Percentiles rank a stretch among this genome's conserved stretches.
Conservation (phyloP, 2,888 invertebrate species). For the Drosophila atroscutellata region DNA sequence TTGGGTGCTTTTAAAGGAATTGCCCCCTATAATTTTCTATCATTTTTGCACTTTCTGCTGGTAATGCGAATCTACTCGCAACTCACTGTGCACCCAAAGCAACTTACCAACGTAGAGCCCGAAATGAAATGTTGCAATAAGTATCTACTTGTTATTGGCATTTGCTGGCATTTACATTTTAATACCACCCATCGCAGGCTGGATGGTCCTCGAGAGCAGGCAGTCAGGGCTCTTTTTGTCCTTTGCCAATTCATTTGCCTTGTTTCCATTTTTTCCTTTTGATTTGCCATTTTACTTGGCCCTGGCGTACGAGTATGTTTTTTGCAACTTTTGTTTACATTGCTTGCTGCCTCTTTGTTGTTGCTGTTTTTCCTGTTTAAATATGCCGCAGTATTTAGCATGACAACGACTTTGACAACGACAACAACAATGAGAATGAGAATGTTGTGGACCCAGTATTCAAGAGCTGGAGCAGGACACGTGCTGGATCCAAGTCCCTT, state of each 20-base stretch:
- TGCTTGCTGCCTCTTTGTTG: conserved; percentile 49
- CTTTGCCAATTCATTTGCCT: conserved; percentile 67
- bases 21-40: conserved; percentile 4
- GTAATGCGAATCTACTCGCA: conserved; percentile 14
- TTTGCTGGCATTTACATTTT: conserved; percentile 68
- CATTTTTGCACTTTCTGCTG: conserved; percentile 29
- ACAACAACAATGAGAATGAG: conserved; percentile 30
- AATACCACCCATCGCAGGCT: conserved; percentile 55
- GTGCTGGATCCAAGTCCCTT: conserved; percentile 12
- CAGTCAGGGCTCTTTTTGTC: conserved; percentile 56
- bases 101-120: conserved; percentile 23
- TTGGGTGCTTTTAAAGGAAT: not conserved
- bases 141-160: conserved; percentile 67
- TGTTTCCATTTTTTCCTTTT: conserved; percentile 32
- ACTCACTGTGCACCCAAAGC: conserved; percentile 2
- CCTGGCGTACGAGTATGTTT: conserved; percentile 28
- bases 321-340: conserved; percentile 55
- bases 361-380: conserved; percentile 62
- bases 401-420: conserved; percentile 69
- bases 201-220: conserved; percentile 16
- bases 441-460: conserved; percentile 20
- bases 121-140: conserved; percentile 51
- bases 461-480: conserved; percentile 11
- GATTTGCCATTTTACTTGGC: conserved; percentile 19
- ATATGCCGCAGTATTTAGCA: conserved; percentile 78